Evolutionary conservation across 2,797 vertebrate species (phyloP), one percentile per base, ranked within the genome.

Genomic region (Sebastes elongatus): DNA sequence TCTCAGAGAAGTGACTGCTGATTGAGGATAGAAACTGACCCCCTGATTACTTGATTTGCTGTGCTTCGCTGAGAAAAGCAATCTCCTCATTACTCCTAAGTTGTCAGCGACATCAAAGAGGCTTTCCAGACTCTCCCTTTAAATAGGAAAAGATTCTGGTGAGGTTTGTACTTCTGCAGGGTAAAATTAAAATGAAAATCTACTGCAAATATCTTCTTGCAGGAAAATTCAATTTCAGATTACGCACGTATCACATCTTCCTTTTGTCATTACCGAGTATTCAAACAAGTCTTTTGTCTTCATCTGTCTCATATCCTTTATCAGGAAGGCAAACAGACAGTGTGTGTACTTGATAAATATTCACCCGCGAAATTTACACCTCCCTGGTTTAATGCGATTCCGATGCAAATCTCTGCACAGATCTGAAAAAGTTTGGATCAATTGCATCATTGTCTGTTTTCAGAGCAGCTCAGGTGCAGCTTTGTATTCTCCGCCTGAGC

Each of bases 11-110:
- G 78, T 76, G 78, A 77, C 71, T 74, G 70, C 80, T 86, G 86
- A 87, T 81, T 83, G 78, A 86, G 74, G 60, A 80, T 63, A 70
- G 60, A 88, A 71, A 81, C 71, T 75, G 82, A 86, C 79, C 72
- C 72, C 52, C 69, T 87, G 81, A 91, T 90, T 88, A 76, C 76
- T 86, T 88, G 84, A 89, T 88, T 83, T 25, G 74, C 73, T 13
- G 57, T 16, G 56, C 71, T 67, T 84, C 20, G 3, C 64, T 30
- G 60, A 71, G 81, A 78, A 86, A 82, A 77, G 66, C 82, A 63
- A 86, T 87, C 74, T 84, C 52, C 80, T 88, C 80, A 86, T 93
- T 92, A 84, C 81, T 76, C 63, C 69, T n/a, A 67, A 83, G 33
- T 79, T 88, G 82, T 79, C 80, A 74, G 66, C 7, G 53, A 57